Percentiles rank a stretch among this genome's conserved stretches.
Conservation (phyloP, 1,140 invertebrate species). For the Fopius arisanus region DNA sequence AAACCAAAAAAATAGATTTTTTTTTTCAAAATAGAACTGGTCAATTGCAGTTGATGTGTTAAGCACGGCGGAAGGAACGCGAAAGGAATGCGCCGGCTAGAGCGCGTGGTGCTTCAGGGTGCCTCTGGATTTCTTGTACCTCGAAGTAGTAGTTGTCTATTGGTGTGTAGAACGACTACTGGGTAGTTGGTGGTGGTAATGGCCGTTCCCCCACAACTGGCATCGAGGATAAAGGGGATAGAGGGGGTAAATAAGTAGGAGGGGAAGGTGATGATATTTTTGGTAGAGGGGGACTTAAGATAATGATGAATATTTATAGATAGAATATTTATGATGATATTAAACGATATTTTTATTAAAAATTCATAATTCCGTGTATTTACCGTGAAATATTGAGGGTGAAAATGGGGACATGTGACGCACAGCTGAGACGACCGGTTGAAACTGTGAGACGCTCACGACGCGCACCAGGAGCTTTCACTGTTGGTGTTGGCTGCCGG, state of each 20-base stretch:
- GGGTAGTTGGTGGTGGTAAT: background rate
- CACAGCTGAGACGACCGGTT: slow-evolving; percentile 61
- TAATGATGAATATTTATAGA: too few relatives aligned
- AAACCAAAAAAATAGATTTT: background rate
- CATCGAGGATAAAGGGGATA: too few relatives aligned
- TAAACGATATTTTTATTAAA: too few relatives aligned
- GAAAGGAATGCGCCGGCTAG: background rate
- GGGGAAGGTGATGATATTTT: too few relatives aligned
- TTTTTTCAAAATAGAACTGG: background rate
- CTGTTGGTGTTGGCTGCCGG: slow-evolving; percentile 26
- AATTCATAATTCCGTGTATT: too few relatives aligned
- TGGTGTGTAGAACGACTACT: background rate
- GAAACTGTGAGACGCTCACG: slow-evolving; percentile 47
- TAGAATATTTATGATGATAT: too few relatives aligned
- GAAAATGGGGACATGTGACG: slow-evolving; percentile 51
- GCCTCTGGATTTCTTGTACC: background rate
- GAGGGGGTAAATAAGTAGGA: too few relatives aligned
- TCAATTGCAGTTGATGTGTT: background rate
- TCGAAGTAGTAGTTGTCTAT: too few relatives aligned
- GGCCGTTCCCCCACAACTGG: background rate
- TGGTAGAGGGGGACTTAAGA: too few relatives aligned
- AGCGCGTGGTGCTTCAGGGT: background rate
- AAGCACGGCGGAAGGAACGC: background rate
- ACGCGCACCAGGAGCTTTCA: slow-evolving; percentile 36
- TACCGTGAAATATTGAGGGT: background rate